Conservation (phyloP, 2,888 invertebrate genomes). For the Thera obeliscata region DNA sequence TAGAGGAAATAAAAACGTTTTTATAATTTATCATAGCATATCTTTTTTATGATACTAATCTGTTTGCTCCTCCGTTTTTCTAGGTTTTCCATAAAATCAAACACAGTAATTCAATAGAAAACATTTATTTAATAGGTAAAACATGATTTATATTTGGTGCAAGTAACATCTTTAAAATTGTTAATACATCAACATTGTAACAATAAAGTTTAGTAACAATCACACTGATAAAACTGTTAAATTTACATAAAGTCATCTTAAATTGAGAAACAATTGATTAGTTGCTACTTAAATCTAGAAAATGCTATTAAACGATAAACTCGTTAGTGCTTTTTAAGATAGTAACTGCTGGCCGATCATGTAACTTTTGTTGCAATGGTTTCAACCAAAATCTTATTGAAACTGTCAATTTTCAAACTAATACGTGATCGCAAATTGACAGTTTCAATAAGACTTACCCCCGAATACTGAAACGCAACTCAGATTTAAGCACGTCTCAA, state of each 20-base stretch:
- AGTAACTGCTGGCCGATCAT: too few relatives aligned
- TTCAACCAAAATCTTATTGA: too few relatives aligned
- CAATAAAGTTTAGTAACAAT: conserved; percentile 35
- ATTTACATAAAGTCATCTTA: not conserved
- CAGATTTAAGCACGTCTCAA: too few relatives aligned
- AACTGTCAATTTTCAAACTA: too few relatives aligned
- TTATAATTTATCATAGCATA: conserved; percentile 40
- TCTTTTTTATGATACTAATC: not conserved
- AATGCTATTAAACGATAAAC: not conserved
- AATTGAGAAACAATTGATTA: conserved; percentile 12
- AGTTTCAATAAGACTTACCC: too few relatives aligned
- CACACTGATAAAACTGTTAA: conserved; percentile 14
- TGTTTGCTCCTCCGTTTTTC: not conserved
- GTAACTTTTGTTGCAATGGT: too few relatives aligned
- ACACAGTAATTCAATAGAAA: conserved; percentile 29
- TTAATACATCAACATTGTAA: conserved; percentile 48
- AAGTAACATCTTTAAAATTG: conserved; percentile 57
- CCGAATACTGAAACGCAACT: too few relatives aligned
- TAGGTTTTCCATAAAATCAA: conserved; percentile 13
- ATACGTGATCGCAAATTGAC: too few relatives aligned
- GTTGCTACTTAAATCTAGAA: conserved; percentile 21
- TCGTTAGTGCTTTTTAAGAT: not conserved
- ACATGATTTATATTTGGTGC: conserved; percentile 58
- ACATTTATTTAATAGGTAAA: conserved; percentile 47
- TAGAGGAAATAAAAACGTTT: conserved; percentile 56